Evolutionary conservation across 2,888 invertebrate species (phyloP), one percentile per base, ranked within the genome.

Genomic region (Pristionchus entomophagus): DNA sequence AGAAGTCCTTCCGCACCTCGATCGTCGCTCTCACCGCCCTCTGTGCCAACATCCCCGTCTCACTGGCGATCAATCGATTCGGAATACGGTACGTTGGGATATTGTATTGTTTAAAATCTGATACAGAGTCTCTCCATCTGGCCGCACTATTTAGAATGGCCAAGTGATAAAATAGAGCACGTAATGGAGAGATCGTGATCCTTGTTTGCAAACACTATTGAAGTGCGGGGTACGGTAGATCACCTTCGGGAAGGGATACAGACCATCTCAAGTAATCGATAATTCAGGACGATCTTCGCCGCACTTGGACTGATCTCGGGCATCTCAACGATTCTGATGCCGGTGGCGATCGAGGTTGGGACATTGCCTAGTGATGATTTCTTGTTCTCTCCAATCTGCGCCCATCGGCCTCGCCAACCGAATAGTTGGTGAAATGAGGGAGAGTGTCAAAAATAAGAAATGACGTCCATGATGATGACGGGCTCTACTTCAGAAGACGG

Each of bases 21-120:
- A 88, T 89, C 5, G 91, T 91, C 26, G 91, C 91, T 35, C 88
- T 88, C 14, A 87, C 88, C 29, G 91, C 91, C n/a, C 80, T 91
- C 14, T 45, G 89, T 26, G 89, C 92, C 85, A 91, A 91, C 85
- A 91, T 91, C 78, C 86, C 88, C 4, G 88, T 92, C 32, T 89
- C 92, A 22, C 86, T 88, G 45, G 73, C 92, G 69, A 89, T 91
- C 22, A 87, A 88, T 73, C 78, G 84, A 26, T 41, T 77, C 41
- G 86, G 86, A 35, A 91, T 90, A 80, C 87, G 91, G 84, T 78
- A 78, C 10, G 45, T 45, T 1, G 29, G n/a, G n/a, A 17, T 45
- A 2, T 35, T 8, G 12, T 45, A 45, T 14, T 59, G n/a, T 22
- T n/a, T 22, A 59, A 22, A 45, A 45, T 45, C 19, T 0, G 22